Percentiles rank a stretch among this genome's conserved stretches.
phyloP scores from a whole-genome alignment of 2,797 vertebrate genomes.

The Mionectes olivaceus region DNA sequence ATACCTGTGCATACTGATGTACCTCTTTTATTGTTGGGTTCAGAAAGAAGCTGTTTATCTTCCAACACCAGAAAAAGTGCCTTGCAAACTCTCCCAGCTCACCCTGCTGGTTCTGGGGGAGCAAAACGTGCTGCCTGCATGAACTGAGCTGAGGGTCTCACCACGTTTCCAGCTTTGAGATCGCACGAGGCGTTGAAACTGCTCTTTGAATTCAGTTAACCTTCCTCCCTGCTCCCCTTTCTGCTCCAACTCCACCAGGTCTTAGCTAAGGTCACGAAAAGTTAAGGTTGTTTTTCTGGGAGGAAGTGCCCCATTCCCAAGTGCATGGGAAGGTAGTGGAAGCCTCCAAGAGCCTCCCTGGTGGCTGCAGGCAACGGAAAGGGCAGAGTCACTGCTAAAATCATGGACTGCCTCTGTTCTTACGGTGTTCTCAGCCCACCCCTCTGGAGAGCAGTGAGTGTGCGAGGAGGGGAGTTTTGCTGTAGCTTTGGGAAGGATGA shows the following conservation, averaged over 20 bases:
- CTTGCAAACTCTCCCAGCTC: not conserved
- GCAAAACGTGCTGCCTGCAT: accelerated
- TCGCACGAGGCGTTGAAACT: not conserved
- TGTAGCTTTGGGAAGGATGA: not conserved
- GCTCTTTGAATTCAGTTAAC: not conserved
- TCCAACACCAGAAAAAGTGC: not conserved
- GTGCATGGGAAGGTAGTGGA: accelerated
- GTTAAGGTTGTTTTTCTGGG: not conserved
- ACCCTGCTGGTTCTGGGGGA: not conserved
- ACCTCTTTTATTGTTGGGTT: not conserved
- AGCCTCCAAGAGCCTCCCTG: not conserved
- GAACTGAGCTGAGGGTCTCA: not conserved
- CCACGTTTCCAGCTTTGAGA: accelerated
- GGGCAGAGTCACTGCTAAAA: not conserved
- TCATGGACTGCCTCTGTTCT: accelerated
- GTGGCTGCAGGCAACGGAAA: not conserved
- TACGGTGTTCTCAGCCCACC: not conserved
- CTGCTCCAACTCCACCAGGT: not conserved
- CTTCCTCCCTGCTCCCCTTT: not conserved
- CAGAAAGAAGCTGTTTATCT: not conserved
- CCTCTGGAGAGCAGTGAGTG: not conserved
- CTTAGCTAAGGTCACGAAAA: not conserved
- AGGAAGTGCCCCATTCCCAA: not conserved
- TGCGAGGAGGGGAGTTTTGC: not conserved
- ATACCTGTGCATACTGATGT: not conserved